phyloP scores from a whole-genome alignment of 1,140 invertebrate species.

The Lanistes nyassanus region DNA sequence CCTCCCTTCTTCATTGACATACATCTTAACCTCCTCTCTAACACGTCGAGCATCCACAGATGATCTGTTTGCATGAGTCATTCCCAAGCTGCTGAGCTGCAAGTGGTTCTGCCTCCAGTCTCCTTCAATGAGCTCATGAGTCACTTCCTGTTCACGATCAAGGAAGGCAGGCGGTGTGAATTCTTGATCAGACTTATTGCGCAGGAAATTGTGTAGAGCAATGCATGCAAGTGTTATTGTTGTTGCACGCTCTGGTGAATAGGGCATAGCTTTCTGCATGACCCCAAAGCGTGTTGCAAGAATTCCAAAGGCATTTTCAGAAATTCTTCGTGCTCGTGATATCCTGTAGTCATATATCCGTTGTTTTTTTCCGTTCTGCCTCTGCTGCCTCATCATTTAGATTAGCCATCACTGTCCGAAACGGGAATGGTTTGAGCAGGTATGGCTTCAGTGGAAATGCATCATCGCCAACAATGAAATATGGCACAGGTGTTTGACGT shows the following conservation, averaged over 20 bases:
- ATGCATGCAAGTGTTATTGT: neutral
- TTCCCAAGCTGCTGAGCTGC: neutral
- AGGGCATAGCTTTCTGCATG: constrained; percentile 3
- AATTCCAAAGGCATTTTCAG: neutral
- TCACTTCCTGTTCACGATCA: neutral
- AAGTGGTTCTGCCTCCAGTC: neutral
- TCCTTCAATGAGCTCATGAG: neutral
- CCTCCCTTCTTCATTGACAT: neutral
- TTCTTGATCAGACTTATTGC: neutral
- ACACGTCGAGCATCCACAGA: neutral
- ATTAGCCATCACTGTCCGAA: neutral
- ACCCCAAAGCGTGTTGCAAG: neutral
- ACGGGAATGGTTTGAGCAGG: constrained; percentile 64
- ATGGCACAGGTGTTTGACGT: constrained; percentile 41
- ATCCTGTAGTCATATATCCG: neutral
- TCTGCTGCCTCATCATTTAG: constrained; percentile 8
- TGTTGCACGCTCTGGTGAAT: neutral
- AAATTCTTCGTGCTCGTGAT: neutral
- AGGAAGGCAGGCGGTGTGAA: neutral
- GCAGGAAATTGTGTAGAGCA: constrained; percentile 8
- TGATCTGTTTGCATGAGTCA: neutral
- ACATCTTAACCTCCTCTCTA: neutral
- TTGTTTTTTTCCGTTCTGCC: no score
- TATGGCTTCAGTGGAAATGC: constrained; percentile 55
- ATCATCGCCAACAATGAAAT: constrained; percentile 58